These are phyloP conservation scores for Melanogrammus aeglefinus DNA, from an alignment of 2,797 vertebrate genomes.

Conservation along the genomic window DNA sequence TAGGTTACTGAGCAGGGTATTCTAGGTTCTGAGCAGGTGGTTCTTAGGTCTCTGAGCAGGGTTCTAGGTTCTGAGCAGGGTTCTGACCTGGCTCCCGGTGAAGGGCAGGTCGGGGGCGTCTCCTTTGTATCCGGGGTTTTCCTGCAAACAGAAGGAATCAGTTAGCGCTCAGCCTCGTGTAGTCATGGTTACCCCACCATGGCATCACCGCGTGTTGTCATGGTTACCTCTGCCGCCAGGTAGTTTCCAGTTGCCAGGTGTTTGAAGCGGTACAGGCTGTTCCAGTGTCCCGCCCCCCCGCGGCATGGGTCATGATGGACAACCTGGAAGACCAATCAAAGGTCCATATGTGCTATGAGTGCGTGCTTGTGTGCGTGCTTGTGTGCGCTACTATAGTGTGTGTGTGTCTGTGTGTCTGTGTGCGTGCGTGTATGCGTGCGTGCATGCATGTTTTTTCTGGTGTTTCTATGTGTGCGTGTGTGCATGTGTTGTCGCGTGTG, in stretches of 20 bases:
- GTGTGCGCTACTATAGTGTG: neutral
- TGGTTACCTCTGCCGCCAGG: conserved; percentile 90
- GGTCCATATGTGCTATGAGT: no score
- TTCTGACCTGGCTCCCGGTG: conserved; percentile 8
- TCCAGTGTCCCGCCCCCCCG: conserved; percentile 96
- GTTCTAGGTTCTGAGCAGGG: no score
- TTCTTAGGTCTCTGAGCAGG: no score
- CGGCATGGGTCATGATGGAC: conserved; percentile 96
- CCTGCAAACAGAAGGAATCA: conserved; percentile 31
- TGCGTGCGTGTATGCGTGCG: neutral
- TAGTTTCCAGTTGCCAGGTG: conserved; percentile 96
- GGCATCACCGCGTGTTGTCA: no score
- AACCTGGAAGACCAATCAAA: conserved; percentile 70
- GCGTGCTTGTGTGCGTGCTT: neutral
- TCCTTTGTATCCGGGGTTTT: conserved; percentile 6
- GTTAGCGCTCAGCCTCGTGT: neutral
- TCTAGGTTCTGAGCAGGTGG: no score
- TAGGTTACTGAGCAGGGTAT: no score
- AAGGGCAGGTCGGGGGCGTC: neutral
- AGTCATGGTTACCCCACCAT: conserved; percentile 76
- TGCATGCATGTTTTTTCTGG: no score
- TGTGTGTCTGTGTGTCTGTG: neutral
- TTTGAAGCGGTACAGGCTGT: conserved; percentile 95
- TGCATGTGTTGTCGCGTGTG: neutral
- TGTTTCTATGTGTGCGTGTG: neutral